phyloP scores from a whole-genome alignment of 2,888 invertebrate species.

The Chydorus sphaericus region DNA sequence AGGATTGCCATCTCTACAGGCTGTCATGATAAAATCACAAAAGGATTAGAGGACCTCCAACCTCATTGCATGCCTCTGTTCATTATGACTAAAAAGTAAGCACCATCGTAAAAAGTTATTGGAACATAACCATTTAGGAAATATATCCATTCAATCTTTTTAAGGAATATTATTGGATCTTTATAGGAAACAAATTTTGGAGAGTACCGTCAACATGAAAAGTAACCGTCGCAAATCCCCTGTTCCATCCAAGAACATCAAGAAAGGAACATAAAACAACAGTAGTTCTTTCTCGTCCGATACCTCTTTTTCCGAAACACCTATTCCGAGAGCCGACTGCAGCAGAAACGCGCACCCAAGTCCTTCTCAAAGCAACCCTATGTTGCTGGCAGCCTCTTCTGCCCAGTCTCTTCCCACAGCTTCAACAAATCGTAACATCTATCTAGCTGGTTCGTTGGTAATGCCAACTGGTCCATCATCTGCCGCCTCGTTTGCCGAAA shows the following conservation, averaged over 20 bases:
- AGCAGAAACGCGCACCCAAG: not conserved
- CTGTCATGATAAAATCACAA: no score
- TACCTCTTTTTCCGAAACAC: no score
- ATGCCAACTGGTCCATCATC: not conserved
- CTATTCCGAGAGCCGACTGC: no score
- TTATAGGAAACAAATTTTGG: not conserved
- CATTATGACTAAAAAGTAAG: no score
- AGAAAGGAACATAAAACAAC: not conserved
- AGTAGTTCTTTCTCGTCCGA: no score
- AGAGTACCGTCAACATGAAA: not conserved
- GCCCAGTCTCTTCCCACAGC: not conserved
- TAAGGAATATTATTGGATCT: no score
- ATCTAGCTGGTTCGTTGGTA: not conserved
- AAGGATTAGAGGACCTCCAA: no score
- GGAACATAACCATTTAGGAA: no score
- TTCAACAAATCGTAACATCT: not conserved
- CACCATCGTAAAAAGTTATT: no score
- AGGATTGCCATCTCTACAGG: no score
- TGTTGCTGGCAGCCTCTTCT: not conserved
- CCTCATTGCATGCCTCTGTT: no score
- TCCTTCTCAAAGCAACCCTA: not conserved
- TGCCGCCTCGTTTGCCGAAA: not conserved
- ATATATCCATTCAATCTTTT: no score
- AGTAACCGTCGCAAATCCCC: not conserved
- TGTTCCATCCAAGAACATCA: not conserved